These are phyloP conservation scores for Deilephila porcellus DNA, from an alignment of 2,888 invertebrate species.

Conservation along the genomic window DNA sequence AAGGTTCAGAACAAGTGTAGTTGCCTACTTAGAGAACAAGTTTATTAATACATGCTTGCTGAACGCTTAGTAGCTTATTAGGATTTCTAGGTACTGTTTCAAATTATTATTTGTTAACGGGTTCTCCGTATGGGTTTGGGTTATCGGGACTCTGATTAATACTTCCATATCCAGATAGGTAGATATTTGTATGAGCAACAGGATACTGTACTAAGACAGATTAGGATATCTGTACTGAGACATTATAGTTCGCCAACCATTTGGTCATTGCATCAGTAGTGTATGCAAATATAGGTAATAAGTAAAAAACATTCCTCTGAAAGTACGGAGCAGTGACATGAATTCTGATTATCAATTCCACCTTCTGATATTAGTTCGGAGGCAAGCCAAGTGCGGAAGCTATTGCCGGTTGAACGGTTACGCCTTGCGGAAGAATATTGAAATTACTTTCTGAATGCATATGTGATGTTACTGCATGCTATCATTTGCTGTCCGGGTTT, in stretches of 20 bases:
- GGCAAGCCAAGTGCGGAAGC: constrained; percentile 24
- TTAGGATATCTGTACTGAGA: too few relatives aligned
- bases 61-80: background rate
- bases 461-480: background rate
- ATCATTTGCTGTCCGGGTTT: background rate
- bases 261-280: background rate
- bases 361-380: constrained; percentile 26
- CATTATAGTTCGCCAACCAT: too few relatives aligned
- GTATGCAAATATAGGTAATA: background rate
- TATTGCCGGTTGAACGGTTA: constrained; percentile 20
- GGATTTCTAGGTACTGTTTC: background rate
- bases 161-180: too few relatives aligned
- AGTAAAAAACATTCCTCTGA: background rate
- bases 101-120: too few relatives aligned
- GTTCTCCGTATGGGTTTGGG: too few relatives aligned
- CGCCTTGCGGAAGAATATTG: constrained; percentile 23
- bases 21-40: constrained; percentile 52
- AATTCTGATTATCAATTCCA: constrained; percentile 18
- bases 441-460: constrained; percentile 20
- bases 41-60: constrained; percentile 47
- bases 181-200: too few relatives aligned
- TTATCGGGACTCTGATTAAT: too few relatives aligned
- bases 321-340: constrained; percentile 2
- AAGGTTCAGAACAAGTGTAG: constrained; percentile 61
- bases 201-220: too few relatives aligned